Evolutionary conservation across 2,888 invertebrate species (phyloP).

Genomic region (Bimastos eiseni): DNA sequence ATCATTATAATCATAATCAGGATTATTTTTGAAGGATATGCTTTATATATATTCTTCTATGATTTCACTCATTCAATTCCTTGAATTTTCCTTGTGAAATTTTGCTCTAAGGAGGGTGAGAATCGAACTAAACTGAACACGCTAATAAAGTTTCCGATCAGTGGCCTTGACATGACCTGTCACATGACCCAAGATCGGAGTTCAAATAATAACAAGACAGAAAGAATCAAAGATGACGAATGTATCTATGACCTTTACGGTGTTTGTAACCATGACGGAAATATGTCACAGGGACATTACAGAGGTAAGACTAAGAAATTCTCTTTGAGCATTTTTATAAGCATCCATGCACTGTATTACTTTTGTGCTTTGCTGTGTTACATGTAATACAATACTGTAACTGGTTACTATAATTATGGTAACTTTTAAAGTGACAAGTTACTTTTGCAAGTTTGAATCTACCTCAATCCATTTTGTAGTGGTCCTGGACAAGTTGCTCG

Average conservation of each 20-base stretch:
- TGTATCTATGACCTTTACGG: slow-evolving; percentile 89
- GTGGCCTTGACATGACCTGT: slow-evolving; percentile 87
- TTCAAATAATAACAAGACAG: background rate
- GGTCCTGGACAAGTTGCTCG: too few species aligned
- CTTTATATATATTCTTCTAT: background rate
- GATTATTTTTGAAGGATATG: background rate
- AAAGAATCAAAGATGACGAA: slow-evolving; percentile 57
- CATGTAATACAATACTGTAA: too few species aligned
- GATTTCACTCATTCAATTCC: background rate
- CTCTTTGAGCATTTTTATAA: background rate
- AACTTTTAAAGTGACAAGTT: too few species aligned
- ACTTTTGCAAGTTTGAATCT: too few species aligned
- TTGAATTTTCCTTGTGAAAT: background rate
- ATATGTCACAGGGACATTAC: slow-evolving; percentile 90
- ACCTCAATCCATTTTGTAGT: too few species aligned
- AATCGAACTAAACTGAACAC: slow-evolving; percentile 85
- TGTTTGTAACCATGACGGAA: slow-evolving; percentile 92
- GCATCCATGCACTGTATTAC: background rate
- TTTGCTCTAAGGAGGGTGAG: slow-evolving; percentile 71
- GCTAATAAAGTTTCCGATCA: slow-evolving; percentile 88
- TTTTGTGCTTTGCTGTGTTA: too few species aligned
- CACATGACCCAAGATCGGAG: slow-evolving; percentile 67
- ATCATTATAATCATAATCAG: background rate
- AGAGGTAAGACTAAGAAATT: slow-evolving; percentile 67
- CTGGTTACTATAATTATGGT: too few species aligned